Evolutionary conservation across 2,797 vertebrate genomes (phyloP).

Genomic region (Darevskia mixta): DNA sequence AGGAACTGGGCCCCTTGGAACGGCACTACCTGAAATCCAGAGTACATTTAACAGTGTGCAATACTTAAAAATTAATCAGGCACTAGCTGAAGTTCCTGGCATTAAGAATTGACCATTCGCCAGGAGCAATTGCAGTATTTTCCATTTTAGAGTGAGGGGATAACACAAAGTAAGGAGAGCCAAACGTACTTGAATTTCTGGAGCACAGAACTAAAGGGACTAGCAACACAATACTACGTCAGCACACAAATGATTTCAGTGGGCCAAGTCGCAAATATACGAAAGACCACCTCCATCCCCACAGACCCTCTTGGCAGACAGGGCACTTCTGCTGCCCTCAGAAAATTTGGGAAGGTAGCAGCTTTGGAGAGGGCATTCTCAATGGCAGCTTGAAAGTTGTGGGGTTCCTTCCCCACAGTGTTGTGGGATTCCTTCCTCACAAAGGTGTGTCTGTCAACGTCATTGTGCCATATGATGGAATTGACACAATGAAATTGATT

Average conservation of each 20-base stretch:
- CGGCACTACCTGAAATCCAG: slow-evolving; percentile 3
- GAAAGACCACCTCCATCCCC: too few species aligned
- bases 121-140: slow-evolving; percentile 15
- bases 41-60: neutral
- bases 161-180: neutral
- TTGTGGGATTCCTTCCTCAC: too few species aligned
- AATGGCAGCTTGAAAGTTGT: too few species aligned
- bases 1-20: neutral
- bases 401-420: too few species aligned
- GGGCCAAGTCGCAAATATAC: neutral
- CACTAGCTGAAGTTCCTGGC: neutral
- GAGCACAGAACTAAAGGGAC: neutral
- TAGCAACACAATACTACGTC: neutral
- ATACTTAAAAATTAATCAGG: slow-evolving; percentile 24
- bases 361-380: too few species aligned
- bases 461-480: too few species aligned
- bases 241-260: neutral
- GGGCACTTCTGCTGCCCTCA: too few species aligned
- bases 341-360: too few species aligned
- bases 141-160: neutral
- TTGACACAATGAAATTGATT: too few species aligned
- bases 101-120: slow-evolving; percentile 5
- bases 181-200: neutral
- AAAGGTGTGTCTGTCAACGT: too few species aligned
- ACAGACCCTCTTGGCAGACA: too few species aligned